Evolutionary conservation across 2,797 vertebrate genomes (phyloP), one percentile per base, ranked within the genome.

Genomic region (Fistularia commersonii): DNA sequence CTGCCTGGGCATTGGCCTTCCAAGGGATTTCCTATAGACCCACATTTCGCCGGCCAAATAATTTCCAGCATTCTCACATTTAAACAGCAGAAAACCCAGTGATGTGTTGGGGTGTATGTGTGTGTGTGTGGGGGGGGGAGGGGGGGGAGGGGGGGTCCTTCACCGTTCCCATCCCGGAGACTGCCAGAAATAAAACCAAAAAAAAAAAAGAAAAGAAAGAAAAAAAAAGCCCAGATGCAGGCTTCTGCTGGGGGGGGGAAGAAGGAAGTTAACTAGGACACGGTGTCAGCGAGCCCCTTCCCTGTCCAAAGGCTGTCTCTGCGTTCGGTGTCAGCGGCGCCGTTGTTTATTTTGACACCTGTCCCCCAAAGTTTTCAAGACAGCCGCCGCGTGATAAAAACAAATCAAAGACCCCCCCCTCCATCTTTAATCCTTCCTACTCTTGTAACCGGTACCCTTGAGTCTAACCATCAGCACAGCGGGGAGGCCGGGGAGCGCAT

Each of bases 1-100:
- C 54, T 54, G 82, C 73, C 77, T 61, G 72, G 64, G 72, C 74
- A 78, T 53, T 51, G 75, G 81, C 79, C 76, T 83, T 85, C 84
- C 74, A 73, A 87, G 81, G 86, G 87, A 83, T 86, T 88, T 88
- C 86, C 86, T 86, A 86, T 83, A 81, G 81, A 74, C 80, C 82
- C 70, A 76, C 78, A 72, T 84, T 85, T 80, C 38, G 46, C 56
- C 10, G 39, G 80, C 80, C 78, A 87, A 85, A 83, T 66, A 44
- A 79, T 82, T 83, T 81, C 74, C 76, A 88, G 66, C 76, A 79
- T 87, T 85, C 73, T 83, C 79, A 74, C 79, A 74, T 87, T 86
- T 82, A 86, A 83, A 85, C 79, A 84, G 81, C 83, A 83, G 82
- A 85, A 85, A 85, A 85, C 77, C 78, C 81, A 69, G 77, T 36